Base-by-base conservation (phyloP, 2,797 vertebrate species). In the Macroramphosus scolopax region DNA sequence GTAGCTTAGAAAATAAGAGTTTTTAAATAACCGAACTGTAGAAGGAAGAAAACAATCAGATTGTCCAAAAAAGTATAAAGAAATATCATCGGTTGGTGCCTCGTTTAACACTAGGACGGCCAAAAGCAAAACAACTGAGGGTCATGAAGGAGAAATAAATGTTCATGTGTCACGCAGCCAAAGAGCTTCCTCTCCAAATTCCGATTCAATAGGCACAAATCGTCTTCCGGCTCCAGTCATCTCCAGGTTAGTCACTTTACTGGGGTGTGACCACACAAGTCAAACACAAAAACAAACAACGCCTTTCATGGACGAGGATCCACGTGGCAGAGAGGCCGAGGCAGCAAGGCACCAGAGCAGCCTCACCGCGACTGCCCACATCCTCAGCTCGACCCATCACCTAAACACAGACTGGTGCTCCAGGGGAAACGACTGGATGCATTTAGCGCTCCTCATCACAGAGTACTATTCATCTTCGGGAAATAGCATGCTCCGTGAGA, bases 391-490 rank as follows among this genome's bases (percentile, higher is more conserved):
- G 20, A 59, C 51, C 72, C 51, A 34, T 77, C 77, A 83, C 79
- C 68, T 78, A 78, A 84, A 81, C 78, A 76, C 79, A 81, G 64
- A 50, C 68, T 74, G 14, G 2, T 39, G 62, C 69, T 75, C 63
- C 67, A 67, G 62, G 81, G 70, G 51, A 78, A 78, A 77, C 72
- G 71, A 80, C 76, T 80, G 81, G 78, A 72, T 81, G 80, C 66
- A 82, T 86, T 85, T 83, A 87, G 72, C 68, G 73, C 54, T 34
- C 59, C 49, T 65, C 75, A 57, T 86, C 77, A 75, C 79, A 77
- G 64, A 63, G 58, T 58, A 37, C 63, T 60, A 81, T 80, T 84
- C 80, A 80, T 77, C 71, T 73, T 56, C 68, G 79, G 74, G 73
- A 81, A 84, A 83, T 71, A 42, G 74, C 67, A 52, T 53, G 52